Evolutionary conservation across 1,140 invertebrate genomes (phyloP).

Genomic region (Mactra quadrangularis): DNA sequence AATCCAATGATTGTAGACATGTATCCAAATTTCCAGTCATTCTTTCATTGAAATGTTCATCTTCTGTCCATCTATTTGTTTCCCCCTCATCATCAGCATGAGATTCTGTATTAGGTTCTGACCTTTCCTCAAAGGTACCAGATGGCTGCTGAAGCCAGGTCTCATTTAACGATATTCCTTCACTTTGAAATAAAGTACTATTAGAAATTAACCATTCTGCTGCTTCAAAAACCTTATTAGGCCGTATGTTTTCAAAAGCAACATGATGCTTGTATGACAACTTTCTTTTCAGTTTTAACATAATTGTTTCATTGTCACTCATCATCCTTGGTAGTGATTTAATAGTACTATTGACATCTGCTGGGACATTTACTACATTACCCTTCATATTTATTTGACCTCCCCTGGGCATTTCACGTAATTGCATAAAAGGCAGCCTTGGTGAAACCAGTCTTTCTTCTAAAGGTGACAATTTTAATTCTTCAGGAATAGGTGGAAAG

Average conservation of each 20-base stretch:
- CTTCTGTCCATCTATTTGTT: background rate
- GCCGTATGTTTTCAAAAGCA: constrained; percentile 29
- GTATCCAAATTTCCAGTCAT: background rate
- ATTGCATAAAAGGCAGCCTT: constrained; percentile 41
- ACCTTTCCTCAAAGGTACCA: no score
- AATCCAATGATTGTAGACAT: background rate
- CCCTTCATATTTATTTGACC: constrained; percentile 29
- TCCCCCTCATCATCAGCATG: background rate
- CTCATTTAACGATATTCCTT: constrained; percentile 13
- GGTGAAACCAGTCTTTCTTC: constrained; percentile 42
- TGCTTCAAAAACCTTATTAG: constrained; percentile 22
- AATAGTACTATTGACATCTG: constrained; percentile 39
- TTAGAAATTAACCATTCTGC: constrained; percentile 19
- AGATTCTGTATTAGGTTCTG: background rate
- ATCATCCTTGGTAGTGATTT: constrained; percentile 29
- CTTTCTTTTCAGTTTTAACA: constrained; percentile 55
- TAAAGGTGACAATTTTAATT: constrained; percentile 49
- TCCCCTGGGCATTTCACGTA: constrained; percentile 44
- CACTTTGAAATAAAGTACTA: background rate
- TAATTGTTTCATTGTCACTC: constrained; percentile 20
- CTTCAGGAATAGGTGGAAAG: constrained; percentile 54
- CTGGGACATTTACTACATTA: constrained; percentile 42
- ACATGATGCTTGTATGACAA: constrained; percentile 52
- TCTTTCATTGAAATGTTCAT: constrained; percentile 1
- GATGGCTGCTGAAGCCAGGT: constrained; percentile 1